Evolutionary conservation across 2,797 vertebrate species (phyloP).

Genomic region (Diglossa cyanea): DNA sequence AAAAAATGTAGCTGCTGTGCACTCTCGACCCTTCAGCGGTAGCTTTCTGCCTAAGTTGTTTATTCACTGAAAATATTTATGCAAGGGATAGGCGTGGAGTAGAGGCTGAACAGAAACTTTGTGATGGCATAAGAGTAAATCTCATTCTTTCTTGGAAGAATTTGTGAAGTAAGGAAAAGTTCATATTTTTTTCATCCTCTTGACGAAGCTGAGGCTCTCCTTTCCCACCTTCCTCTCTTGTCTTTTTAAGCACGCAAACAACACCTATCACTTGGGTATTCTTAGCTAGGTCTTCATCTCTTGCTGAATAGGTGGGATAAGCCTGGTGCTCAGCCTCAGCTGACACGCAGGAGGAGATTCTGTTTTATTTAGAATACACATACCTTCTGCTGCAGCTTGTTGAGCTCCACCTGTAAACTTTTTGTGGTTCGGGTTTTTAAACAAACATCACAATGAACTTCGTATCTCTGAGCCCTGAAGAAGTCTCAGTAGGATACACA

Average conservation of each 20-base stretch:
- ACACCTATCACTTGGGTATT: not conserved
- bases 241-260: not conserved
- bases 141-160: not conserved
- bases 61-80: conserved; percentile 32
- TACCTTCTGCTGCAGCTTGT: not conserved
- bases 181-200: not conserved
- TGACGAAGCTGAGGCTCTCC: not conserved
- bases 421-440: not conserved
- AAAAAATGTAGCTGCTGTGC: not conserved
- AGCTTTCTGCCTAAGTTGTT: not conserved
- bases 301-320: not conserved
- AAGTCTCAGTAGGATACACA: conserved; percentile 8
- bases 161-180: not conserved
- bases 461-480: not conserved
- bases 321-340: not conserved
- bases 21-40: not conserved
- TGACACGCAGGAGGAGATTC: not conserved
- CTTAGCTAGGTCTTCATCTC: not conserved
- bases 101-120: not conserved
- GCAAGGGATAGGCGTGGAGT: not conserved
- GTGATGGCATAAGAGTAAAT: not conserved
- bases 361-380: not conserved
- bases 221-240: not conserved
- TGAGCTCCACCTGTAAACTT: not conserved
- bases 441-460: conserved; percentile 33